These are phyloP conservation scores for Aratinga solstitialis DNA, from an alignment of 2,797 vertebrate species.

Conservation along the genomic window DNA sequence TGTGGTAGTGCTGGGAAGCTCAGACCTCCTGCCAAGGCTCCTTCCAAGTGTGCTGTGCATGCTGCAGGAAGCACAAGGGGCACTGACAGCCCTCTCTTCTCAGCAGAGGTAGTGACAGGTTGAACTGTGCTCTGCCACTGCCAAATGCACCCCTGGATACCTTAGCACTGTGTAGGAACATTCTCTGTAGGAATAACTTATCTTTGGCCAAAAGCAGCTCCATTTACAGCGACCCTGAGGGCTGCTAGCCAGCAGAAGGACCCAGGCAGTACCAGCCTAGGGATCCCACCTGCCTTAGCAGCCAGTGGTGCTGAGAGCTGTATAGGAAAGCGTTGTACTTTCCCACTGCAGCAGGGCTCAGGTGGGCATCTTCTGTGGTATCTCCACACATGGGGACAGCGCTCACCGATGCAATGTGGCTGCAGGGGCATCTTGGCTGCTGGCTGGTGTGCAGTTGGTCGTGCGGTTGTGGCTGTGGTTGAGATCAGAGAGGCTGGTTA, in stretches of 20 bases:
- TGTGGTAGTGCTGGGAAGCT: background rate
- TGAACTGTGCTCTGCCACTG: rapidly evolving
- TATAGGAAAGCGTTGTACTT: background rate
- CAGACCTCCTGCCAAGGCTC: background rate
- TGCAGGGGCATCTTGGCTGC: rapidly evolving
- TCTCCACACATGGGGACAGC: rapidly evolving
- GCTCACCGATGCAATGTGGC: rapidly evolving
- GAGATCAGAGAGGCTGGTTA: rapidly evolving
- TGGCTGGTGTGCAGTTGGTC: background rate
- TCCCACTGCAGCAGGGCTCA: background rate
- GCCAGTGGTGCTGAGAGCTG: rapidly evolving
- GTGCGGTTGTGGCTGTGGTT: background rate
- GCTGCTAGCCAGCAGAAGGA: background rate
- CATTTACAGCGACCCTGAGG: background rate
- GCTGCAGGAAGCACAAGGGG: rapidly evolving
- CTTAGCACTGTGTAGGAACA: background rate
- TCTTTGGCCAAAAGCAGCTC: background rate
- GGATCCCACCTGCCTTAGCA: background rate
- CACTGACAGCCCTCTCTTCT: background rate
- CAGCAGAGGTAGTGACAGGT: background rate
- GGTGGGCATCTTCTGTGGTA: background rate
- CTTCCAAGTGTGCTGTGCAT: background rate
- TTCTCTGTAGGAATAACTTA: background rate
- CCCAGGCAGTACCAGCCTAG: background rate
- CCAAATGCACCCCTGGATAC: background rate